Evolutionary conservation across 2,888 invertebrate genomes (phyloP).

Genomic region (Eucera pruinosa): DNA sequence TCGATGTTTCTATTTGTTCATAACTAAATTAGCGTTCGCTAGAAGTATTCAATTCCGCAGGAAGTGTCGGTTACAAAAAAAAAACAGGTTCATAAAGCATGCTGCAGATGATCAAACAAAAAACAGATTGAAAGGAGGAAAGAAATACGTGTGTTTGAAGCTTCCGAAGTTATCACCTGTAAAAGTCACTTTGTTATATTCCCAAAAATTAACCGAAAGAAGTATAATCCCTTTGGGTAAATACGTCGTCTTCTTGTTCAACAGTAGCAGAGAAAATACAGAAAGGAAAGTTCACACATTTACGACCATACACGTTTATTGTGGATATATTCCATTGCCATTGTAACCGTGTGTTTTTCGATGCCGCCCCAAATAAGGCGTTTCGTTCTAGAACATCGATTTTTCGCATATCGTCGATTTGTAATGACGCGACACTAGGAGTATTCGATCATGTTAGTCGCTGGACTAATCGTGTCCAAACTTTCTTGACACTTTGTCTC

Average conservation of each 20-base stretch:
- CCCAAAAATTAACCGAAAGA: constrained; percentile 11
- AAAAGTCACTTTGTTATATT: constrained; percentile 39
- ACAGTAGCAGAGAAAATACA: constrained; percentile 4
- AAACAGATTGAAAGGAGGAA: constrained; percentile 4
- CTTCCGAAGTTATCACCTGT: constrained; percentile 36
- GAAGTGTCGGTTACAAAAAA: constrained; percentile 70
- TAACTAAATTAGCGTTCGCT: constrained; percentile 78
- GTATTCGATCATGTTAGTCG: constrained; percentile 19
- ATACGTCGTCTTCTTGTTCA: constrained; percentile 44
- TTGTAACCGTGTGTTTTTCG: constrained; percentile 22
- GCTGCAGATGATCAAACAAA: neutral
- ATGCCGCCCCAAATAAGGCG: constrained; percentile 9
- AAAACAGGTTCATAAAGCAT: too few relatives aligned
- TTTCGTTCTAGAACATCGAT: constrained; percentile 55
- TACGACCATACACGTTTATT: constrained; percentile 29
- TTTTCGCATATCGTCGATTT: constrained; percentile 60
- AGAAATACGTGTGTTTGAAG: constrained; percentile 27
- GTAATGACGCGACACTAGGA: constrained; percentile 24
- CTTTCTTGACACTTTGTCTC: constrained; percentile 30
- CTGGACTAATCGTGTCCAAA: neutral
- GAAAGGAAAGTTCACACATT: constrained; percentile 14
- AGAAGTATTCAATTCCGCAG: constrained; percentile 56
- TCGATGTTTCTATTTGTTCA: constrained; percentile 80
- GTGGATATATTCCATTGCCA: constrained; percentile 34
- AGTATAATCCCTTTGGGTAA: constrained; percentile 20